phyloP scores from a whole-genome alignment of 2,888 invertebrate genomes.

The Pyrocoelia pectoralis region DNA sequence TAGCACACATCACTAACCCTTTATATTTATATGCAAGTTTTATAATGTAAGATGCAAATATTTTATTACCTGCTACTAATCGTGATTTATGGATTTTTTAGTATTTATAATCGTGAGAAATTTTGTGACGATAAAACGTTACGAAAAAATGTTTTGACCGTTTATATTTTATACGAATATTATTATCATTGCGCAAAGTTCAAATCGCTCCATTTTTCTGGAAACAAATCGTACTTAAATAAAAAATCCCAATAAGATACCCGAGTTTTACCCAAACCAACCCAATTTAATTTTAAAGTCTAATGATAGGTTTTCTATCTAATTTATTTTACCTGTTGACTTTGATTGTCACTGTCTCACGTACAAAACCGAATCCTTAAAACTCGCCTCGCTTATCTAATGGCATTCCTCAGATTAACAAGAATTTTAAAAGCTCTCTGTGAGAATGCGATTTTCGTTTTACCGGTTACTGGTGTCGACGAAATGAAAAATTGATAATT shows the following conservation, averaged over 20 bases:
- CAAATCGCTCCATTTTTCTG: no score
- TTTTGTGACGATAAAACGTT: neutral
- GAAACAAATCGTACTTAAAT: no score
- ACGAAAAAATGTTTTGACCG: slow-evolving; percentile 11
- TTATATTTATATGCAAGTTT: slow-evolving; percentile 38
- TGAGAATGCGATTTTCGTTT: slow-evolving; percentile 1
- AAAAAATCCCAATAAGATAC: slow-evolving; percentile 22
- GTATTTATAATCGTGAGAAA: slow-evolving; percentile 9
- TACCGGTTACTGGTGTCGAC: slow-evolving; percentile 13
- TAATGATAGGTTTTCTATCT: slow-evolving; percentile 31
- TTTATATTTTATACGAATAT: no score
- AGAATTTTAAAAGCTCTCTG: neutral
- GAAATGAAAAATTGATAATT: slow-evolving; percentile 53
- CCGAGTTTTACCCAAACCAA: slow-evolving; percentile 14
- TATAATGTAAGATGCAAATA: slow-evolving; percentile 28
- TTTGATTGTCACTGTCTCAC: slow-evolving; percentile 20
- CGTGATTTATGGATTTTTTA: slow-evolving; percentile 38
- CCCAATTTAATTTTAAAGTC: slow-evolving; percentile 21
- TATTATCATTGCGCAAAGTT: no score
- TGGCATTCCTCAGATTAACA: neutral
- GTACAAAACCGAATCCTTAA: no score
- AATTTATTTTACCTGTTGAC: slow-evolving; percentile 36
- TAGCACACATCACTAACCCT: slow-evolving; percentile 34
- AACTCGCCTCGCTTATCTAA: slow-evolving; percentile 10
- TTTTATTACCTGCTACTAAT: slow-evolving; percentile 39